A percentile compares a stretch with the other conserved stretches of the same genome.
Conservation (phyloP, 37 sponge, comb jelly and placozoan species). For the Hexactinellida sp. region DNA sequence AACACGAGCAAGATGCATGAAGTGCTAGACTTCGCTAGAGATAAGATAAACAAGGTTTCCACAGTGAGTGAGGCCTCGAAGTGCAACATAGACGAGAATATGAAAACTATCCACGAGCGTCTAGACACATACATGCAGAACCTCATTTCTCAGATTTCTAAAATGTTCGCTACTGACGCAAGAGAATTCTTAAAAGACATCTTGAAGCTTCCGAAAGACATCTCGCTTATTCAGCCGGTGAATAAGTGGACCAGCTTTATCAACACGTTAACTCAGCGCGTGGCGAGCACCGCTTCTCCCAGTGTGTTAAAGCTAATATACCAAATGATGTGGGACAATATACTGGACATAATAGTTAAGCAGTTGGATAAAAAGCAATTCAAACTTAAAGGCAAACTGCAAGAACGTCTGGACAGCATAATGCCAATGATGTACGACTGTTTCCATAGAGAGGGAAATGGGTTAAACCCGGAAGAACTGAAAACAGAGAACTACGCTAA, state of each 20-base stretch:
- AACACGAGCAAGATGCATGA: conserved; percentile 9
- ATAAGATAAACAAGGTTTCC: not conserved
- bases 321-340: not conserved
- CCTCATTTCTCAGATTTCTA: not conserved
- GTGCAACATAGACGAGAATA: not conserved
- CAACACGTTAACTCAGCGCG: not conserved
- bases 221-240: not conserved
- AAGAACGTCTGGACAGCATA: not conserved
- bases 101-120: not conserved
- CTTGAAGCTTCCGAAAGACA: not conserved
- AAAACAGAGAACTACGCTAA: not conserved
- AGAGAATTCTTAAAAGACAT: not conserved
- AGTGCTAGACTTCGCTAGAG: not conserved
- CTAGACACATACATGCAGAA: not conserved
- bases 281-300: not conserved
- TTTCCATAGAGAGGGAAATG: not conserved
- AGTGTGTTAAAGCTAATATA: not conserved
- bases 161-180: not conserved
- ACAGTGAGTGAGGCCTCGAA: not conserved
- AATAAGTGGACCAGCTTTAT: not conserved
- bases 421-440: not conserved
- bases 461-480: not conserved
- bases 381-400: not conserved
- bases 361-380: not conserved
- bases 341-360: not conserved